Evolutionary conservation across 2,797 vertebrate genomes (phyloP).

Genomic region (Enteromius trimaculatus): DNA sequence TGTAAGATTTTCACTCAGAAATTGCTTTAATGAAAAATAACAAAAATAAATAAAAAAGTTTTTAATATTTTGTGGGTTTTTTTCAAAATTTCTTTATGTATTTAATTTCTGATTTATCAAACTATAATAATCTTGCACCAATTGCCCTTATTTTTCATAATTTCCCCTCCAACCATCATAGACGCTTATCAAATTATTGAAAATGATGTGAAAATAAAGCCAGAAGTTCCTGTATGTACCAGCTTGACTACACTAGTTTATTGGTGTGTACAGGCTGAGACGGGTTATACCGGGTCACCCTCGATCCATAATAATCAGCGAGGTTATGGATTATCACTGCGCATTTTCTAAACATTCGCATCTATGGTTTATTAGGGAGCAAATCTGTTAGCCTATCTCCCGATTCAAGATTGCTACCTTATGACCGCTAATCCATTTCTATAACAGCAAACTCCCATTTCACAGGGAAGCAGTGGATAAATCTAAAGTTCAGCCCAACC

Average conservation of each 20-base stretch:
- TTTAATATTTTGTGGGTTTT: too few species aligned
- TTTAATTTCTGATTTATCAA: background rate
- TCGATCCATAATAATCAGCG: conserved; percentile 33
- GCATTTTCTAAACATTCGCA: conserved; percentile 42
- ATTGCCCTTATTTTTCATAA: background rate
- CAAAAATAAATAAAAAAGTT: background rate
- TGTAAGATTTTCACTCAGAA: background rate
- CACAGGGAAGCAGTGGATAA: conserved; percentile 56
- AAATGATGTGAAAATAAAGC: background rate
- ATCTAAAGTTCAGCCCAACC: conserved; percentile 54
- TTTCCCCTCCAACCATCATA: background rate
- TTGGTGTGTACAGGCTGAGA: background rate
- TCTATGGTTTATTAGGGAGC: conserved; percentile 22
- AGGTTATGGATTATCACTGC: conserved; percentile 13
- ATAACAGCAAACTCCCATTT: conserved; percentile 28
- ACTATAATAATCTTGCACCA: background rate
- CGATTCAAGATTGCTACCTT: conserved; percentile 24
- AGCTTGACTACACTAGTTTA: background rate
- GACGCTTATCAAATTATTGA: background rate
- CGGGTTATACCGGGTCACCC: conserved; percentile 6
- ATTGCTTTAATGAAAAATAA: background rate
- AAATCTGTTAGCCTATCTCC: conserved; percentile 41
- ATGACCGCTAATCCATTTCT: conserved; percentile 57
- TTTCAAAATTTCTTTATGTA: background rate
- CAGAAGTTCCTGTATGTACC: background rate